Conservation (phyloP, 2,113 vertebrate species). For the Cephalophus harveyi region DNA sequence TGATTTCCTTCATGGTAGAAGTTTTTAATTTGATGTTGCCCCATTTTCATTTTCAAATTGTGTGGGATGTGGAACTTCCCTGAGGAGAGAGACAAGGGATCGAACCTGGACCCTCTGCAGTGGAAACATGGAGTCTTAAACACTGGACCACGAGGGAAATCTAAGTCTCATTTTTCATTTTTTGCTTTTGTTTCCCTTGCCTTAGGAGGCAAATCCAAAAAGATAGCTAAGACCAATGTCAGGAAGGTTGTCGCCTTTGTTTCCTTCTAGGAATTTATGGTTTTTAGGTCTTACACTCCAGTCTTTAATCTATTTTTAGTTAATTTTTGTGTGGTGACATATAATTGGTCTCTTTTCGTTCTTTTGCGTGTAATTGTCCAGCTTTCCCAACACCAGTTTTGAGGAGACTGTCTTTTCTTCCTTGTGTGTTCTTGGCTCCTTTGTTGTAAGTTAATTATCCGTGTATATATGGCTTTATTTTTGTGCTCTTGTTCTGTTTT, state of each 20-base stretch:
- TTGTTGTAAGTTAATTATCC: neutral
- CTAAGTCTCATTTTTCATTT: neutral
- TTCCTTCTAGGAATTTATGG: neutral
- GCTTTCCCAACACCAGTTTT: neutral
- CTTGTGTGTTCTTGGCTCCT: neutral
- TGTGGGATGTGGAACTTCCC: neutral
- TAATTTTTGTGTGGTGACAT: neutral
- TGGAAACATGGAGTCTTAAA: neutral
- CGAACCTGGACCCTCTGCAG: neutral
- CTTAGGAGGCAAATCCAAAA: neutral
- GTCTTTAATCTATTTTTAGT: neutral
- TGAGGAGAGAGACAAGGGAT: neutral
- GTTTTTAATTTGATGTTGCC: neutral
- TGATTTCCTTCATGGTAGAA: neutral
- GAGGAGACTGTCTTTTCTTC: neutral
- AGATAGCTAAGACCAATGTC: neutral
- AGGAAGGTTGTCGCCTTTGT: neutral
- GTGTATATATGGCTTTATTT: neutral
- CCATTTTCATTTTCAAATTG: neutral
- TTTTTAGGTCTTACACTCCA: neutral
- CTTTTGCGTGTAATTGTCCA: neutral
- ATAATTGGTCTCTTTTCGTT: neutral
- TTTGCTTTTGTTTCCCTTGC: neutral
- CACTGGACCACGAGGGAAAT: neutral
- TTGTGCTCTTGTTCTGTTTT: neutral